phyloP scores from a whole-genome alignment of 92 coral and sea anemone species.

The Heliopora coerulea region DNA sequence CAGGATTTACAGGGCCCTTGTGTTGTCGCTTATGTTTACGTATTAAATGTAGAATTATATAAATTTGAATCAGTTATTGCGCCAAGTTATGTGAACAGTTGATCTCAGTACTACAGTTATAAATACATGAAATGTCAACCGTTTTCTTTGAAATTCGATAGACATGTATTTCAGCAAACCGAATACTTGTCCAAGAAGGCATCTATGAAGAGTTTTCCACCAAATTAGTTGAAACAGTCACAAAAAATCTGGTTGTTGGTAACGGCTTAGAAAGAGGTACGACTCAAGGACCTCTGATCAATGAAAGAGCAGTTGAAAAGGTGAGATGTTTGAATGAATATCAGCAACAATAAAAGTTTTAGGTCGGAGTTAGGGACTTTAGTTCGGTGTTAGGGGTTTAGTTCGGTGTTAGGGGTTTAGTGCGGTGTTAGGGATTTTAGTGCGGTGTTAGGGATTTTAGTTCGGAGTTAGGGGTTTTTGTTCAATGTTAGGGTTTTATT shows the following conservation, averaged over 20 bases:
- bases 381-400: too few relatives aligned
- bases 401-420: too few relatives aligned
- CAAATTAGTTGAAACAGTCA: slow-evolving; percentile 70
- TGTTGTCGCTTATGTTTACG: too few relatives aligned
- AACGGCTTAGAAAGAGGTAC: slow-evolving; percentile 72
- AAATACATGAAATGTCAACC: background rate
- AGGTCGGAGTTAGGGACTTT: too few relatives aligned
- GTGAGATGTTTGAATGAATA: slow-evolving; percentile 35
- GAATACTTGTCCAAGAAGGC: slow-evolving; percentile 89
- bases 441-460: too few relatives aligned
- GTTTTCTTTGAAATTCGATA: slow-evolving; percentile 18
- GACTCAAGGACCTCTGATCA: slow-evolving; percentile 93
- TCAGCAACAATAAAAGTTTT: too few relatives aligned
- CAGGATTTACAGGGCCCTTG: too few relatives aligned
- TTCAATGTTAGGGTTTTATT: too few relatives aligned
- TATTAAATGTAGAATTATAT: too few relatives aligned
- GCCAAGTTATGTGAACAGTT: background rate
- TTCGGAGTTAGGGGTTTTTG: too few relatives aligned
- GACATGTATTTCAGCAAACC: slow-evolving; percentile 95
- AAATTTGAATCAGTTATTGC: too few relatives aligned
- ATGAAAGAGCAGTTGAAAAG: slow-evolving; percentile 78
- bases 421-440: too few relatives aligned
- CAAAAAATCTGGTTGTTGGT: slow-evolving; percentile 66
- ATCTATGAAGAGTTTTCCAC: slow-evolving; percentile 88
- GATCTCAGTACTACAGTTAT: background rate